A percentile compares a stretch with the other conserved stretches of the same genome.
These are phyloP conservation scores for Latrodectus geometricus DNA, from an alignment of 1,140 invertebrate genomes.

Conservation along the genomic window DNA sequence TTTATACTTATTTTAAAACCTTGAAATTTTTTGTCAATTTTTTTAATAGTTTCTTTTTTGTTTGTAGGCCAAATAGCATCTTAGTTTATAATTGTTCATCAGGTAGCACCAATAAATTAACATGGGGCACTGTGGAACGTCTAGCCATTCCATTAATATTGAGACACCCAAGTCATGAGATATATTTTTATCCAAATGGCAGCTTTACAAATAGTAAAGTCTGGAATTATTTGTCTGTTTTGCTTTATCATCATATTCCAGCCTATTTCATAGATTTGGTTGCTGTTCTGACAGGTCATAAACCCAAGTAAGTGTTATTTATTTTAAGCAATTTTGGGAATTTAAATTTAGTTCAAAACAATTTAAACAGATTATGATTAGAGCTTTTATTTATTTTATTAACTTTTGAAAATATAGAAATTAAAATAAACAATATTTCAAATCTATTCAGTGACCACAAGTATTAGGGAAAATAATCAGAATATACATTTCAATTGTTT, in stretches of 20 bases:
- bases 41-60: conserved; percentile 33
- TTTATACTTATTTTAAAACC: not conserved
- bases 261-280: conserved; percentile 83
- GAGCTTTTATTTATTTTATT: too few species aligned
- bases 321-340: not conserved
- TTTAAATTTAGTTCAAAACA: too few species aligned
- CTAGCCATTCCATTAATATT: conserved; percentile 64
- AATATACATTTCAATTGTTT: too few species aligned
- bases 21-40: too few species aligned
- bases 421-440: too few species aligned
- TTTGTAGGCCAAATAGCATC: conserved; percentile 75
- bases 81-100: conserved; percentile 91
- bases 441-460: too few species aligned
- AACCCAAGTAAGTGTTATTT: conserved; percentile 80
- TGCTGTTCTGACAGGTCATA: conserved; percentile 77
- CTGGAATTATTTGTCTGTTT: conserved; percentile 80
- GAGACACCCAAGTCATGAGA: conserved; percentile 63
- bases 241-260: conserved; percentile 87
- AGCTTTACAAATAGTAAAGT: conserved; percentile 78
- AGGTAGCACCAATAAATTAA: conserved; percentile 87
- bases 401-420: too few species aligned
- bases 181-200: conserved; percentile 66
- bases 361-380: too few species aligned
- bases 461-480: too few species aligned
- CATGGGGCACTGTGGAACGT: conserved; percentile 75